These are phyloP conservation scores for Esox masquinongy DNA, from an alignment of 2,797 vertebrate species.

Conservation along the genomic window DNA sequence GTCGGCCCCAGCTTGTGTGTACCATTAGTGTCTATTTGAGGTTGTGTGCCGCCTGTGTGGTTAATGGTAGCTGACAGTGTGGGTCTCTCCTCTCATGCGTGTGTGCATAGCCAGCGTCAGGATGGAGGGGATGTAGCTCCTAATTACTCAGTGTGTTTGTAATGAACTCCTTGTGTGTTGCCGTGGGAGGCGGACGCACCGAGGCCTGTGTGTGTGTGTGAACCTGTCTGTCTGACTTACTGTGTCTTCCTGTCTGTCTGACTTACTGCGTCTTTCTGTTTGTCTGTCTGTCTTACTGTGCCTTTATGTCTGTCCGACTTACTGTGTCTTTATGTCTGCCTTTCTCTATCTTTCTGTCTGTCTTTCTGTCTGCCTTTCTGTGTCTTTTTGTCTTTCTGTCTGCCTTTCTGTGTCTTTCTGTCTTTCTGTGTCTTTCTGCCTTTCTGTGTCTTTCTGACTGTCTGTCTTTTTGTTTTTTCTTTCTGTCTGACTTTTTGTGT, in stretches of 20 bases:
- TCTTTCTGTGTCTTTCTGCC: not conserved
- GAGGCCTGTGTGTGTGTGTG: constrained; percentile 3
- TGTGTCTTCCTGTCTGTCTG: not conserved
- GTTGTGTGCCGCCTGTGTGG: constrained; percentile 13
- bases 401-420: not conserved
- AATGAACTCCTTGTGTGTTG: constrained; percentile 29
- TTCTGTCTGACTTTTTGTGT: too few relatives aligned
- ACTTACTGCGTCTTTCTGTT: not conserved
- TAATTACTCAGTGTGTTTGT: constrained; percentile 42
- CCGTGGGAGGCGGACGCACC: constrained; percentile 1
- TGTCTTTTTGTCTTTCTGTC: not conserved
- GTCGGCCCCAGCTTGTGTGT: constrained; percentile 4
- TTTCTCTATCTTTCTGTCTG: too few relatives aligned
- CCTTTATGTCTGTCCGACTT: not conserved
- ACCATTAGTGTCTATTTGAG: constrained; percentile 2
- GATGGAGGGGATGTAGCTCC: constrained; percentile 40
- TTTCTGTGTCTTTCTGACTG: not conserved
- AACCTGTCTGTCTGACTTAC: constrained; percentile 8
- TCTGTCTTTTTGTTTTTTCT: not conserved
- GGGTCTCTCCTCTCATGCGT: constrained; percentile 50
- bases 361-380: not conserved
- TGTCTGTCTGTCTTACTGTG: not conserved
- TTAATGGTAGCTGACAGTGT: constrained; percentile 48
- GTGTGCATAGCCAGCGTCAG: constrained; percentile 45
- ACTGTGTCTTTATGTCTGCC: not conserved